Conservation (phyloP, 2,888 invertebrate genomes). For the Plemyria rubiginata region DNA sequence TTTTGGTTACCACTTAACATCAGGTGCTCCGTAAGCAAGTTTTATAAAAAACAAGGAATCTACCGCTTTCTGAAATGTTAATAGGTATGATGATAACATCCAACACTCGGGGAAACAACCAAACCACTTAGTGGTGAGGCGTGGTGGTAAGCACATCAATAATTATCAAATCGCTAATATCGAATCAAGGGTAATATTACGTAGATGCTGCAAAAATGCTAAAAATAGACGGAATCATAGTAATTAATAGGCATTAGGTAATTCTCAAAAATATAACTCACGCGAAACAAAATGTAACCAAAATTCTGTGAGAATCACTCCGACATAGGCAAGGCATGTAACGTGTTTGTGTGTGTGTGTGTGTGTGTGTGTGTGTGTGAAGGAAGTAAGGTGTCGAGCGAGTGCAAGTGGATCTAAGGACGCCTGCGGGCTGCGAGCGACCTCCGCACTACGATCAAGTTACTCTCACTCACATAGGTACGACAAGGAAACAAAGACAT, state of each 20-base stretch:
- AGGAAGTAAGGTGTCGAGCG: conserved; percentile 1
- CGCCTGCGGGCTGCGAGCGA: conserved; percentile 17
- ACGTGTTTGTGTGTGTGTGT: background rate
- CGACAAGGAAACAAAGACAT: conserved; percentile 35
- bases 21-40: too few species aligned
- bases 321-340: background rate
- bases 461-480: conserved; percentile 22
- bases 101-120: background rate
- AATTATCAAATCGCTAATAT: conserved; percentile 17
- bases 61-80: too few species aligned
- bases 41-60: too few species aligned
- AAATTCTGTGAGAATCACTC: background rate
- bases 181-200: background rate
- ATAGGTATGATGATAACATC: too few species aligned
- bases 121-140: background rate
- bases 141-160: background rate
- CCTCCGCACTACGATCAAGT: conserved; percentile 39
- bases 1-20: too few species aligned
- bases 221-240: background rate
- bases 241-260: background rate
- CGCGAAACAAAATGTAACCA: too few species aligned
- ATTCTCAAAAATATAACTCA: too few species aligned
- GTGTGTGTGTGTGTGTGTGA: background rate
- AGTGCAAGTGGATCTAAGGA: conserved; percentile 13
- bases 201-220: background rate